Conservation (phyloP, 2,113 vertebrate species). For the Probosciger aterrimus region DNA sequence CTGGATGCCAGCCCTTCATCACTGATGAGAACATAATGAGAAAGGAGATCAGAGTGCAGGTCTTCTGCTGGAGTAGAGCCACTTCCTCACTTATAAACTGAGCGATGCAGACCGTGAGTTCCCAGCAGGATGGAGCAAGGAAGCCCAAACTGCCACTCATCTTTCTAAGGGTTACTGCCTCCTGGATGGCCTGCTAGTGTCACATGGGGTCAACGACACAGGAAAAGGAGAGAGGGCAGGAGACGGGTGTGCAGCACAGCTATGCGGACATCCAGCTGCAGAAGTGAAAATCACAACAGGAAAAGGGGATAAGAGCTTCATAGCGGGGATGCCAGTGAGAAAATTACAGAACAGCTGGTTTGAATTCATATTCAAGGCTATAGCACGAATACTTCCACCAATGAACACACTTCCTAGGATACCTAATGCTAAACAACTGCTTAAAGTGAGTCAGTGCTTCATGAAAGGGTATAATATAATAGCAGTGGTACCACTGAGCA, state of each 20-base stretch:
- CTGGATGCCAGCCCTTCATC: not conserved
- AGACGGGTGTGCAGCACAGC: not conserved
- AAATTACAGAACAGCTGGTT: not conserved
- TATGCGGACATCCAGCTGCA: not conserved
- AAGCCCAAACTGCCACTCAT: not conserved
- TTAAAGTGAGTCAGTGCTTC: not conserved
- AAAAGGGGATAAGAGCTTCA: not conserved
- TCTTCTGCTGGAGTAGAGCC: not conserved
- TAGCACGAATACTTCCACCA: not conserved
- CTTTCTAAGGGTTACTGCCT: not conserved
- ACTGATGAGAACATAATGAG: accelerated
- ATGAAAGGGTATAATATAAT: not conserved
- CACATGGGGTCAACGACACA: accelerated
- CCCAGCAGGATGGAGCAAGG: not conserved
- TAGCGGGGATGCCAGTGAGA: not conserved
- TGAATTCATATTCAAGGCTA: not conserved
- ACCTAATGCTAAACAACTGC: not conserved
- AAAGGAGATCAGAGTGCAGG: not conserved
- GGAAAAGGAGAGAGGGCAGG: not conserved
- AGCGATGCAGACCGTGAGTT: not conserved
- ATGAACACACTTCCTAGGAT: not conserved
- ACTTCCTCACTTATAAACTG: accelerated
- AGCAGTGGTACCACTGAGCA: not conserved
- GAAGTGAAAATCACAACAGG: not conserved
- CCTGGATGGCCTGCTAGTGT: not conserved